These are phyloP conservation scores for Chloroclysta siterata DNA, from an alignment of 2,888 invertebrate genomes.

Conservation along the genomic window DNA sequence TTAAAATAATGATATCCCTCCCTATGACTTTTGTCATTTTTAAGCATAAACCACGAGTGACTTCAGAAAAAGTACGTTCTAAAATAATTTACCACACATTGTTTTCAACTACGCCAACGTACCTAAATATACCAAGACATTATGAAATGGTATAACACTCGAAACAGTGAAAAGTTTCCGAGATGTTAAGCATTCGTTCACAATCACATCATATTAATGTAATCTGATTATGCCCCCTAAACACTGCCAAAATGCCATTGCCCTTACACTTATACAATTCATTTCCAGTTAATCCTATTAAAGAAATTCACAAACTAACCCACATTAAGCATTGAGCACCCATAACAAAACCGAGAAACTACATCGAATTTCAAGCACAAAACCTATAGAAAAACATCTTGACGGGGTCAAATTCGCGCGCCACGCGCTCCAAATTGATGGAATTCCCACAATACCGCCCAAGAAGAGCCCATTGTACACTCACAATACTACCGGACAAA, in stretches of 20 bases:
- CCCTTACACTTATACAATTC: constrained; percentile 18
- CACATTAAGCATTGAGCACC: constrained; percentile 52
- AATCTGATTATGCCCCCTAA: constrained; percentile 9
- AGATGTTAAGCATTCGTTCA: neutral
- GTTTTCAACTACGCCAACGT: too few relatives aligned
- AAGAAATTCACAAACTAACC: constrained; percentile 23
- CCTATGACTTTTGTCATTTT: too few relatives aligned
- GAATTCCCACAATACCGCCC: constrained; percentile 80
- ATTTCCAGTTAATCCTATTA: constrained; percentile 27
- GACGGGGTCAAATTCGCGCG: constrained; percentile 64
- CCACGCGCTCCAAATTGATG: constrained; percentile 81
- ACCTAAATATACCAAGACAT: too few relatives aligned
- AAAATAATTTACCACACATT: too few relatives aligned
- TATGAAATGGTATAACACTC: too few relatives aligned
- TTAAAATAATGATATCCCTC: too few relatives aligned
- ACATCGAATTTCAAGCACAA: constrained; percentile 74
- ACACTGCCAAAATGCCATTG: constrained; percentile 19
- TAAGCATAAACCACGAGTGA: too few relatives aligned
- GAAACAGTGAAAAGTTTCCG: too few relatives aligned
- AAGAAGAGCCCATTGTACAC: constrained; percentile 62
- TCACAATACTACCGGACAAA: constrained; percentile 54
- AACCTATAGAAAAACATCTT: constrained; percentile 57
- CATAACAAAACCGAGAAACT: constrained; percentile 69
- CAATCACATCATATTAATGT: neutral
- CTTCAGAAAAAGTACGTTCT: too few relatives aligned